Base-by-base conservation (phyloP, 2,113 vertebrate species). In the Syngnathoides biaculeatus region DNA sequence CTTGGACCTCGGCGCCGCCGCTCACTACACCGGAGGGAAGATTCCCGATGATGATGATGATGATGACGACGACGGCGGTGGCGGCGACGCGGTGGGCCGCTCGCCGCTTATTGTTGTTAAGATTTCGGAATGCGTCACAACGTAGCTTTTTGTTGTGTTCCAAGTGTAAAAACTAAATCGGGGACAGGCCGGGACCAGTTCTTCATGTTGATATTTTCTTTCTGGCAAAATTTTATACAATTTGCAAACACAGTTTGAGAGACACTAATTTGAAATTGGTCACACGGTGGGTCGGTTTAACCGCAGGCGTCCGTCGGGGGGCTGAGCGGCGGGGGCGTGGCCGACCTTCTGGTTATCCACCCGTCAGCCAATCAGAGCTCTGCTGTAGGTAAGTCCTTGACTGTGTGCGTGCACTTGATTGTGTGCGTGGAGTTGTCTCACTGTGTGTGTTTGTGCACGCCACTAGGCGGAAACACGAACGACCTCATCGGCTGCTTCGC, bases 1-100 rank as follows among this genome's bases (percentile, higher is more conserved):
- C 8, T 94, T 99, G 86, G 97, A 99, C 89, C 91, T 98, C 70
- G 97, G 97, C 26, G 97, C 97, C 22, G 97, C 97, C 27, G 96
- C 96, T 7, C 95, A 96, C 92, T 99, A 98, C 85, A 98, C 95
- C 2, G 96, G 96, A 43, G 95, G 96, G 69, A 93, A 89, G 88
- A 95, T 94, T 71, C 94, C 94, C 9, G 95, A 96, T 35, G 77
- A 83, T n/a, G n/a, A n/a, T n/a, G n/a, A n/a, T n/a, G n/a, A n/a
- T n/a, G n/a, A n/a, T n/a, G n/a, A n/a, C n/a, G n/a, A 17, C 45
- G 15, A 48, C 30, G 30, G 5, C 30, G 30, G 6, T 6, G 30
- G 30, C 30, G 30, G 30, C 30, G 30, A 2, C 30, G 30, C 3
- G 30, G 30, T 35, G 6, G 30, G 30, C 30, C 30, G 30, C 30